A percentile compares a stretch with the other conserved stretches of the same genome.
phyloP scores from a whole-genome alignment of 2,797 vertebrate genomes.

The Sphenodon punctatus region DNA sequence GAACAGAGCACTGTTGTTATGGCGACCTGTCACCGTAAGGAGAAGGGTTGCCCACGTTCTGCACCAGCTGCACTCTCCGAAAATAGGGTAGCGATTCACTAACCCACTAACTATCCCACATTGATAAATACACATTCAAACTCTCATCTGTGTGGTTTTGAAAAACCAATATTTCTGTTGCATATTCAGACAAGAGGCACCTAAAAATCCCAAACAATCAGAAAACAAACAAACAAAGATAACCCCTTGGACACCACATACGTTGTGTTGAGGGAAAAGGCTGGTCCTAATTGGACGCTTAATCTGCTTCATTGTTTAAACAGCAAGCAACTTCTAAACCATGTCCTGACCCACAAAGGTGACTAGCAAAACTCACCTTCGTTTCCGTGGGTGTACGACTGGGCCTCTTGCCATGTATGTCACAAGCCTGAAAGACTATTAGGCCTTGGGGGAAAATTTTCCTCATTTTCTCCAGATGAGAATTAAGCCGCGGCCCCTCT shows the following conservation, averaged over 20 bases:
- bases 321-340: neutral
- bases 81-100: too few species aligned
- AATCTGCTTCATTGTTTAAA: rapidly evolving
- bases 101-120: too few species aligned
- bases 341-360: neutral
- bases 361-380: rapidly evolving
- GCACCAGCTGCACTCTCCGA: too few species aligned
- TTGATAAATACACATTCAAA: too few species aligned
- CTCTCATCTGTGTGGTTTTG: too few species aligned
- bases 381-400: rapidly evolving
- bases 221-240: neutral
- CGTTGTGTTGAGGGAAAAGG: neutral
- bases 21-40: too few species aligned
- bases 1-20: too few species aligned
- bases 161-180: too few species aligned
- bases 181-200: neutral
- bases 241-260: neutral
- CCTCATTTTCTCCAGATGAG: neutral
- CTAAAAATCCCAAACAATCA: neutral
- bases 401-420: neutral
- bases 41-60: too few species aligned
- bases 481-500: neutral
- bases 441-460: neutral
- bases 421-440: neutral
- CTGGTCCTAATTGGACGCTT: neutral